phyloP scores from a whole-genome alignment of 2,797 vertebrate genomes.

The Melanotaenia parkinsoni region DNA sequence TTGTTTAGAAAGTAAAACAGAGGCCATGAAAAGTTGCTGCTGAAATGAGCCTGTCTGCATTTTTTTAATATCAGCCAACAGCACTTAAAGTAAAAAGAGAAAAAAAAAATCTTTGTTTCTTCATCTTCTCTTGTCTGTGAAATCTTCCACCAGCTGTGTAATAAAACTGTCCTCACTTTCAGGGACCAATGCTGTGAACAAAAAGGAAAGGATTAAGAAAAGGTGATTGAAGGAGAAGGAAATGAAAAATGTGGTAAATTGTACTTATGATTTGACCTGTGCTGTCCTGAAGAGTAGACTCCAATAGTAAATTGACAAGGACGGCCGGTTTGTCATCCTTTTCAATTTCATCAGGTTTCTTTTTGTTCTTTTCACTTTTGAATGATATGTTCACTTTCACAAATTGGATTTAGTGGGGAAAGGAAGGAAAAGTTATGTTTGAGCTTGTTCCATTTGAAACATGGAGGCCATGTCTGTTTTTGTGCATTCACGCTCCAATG shows the following conservation, averaged over 20 bases:
- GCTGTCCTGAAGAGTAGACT: slow-evolving; percentile 1
- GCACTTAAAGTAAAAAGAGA: background rate
- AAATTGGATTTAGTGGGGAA: no score
- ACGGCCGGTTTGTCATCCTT: background rate
- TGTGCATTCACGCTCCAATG: no score
- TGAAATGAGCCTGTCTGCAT: slow-evolving; percentile 19
- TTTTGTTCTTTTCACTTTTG: background rate
- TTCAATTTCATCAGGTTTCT: background rate
- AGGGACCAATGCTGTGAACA: slow-evolving; percentile 11
- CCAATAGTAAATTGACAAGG: background rate
- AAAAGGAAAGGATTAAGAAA: slow-evolving; percentile 5
- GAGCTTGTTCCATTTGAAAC: no score
- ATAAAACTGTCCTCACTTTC: slow-evolving; percentile 15
- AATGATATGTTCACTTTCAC: no score
- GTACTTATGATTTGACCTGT: background rate
- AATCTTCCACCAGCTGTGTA: slow-evolving; percentile 1
- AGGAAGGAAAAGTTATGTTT: no score
- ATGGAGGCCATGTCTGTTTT: no score
- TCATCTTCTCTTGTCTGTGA: slow-evolving; percentile 6
- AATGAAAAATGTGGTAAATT: background rate
- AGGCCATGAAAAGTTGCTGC: background rate
- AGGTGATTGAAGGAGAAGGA: background rate
- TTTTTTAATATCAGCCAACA: background rate
- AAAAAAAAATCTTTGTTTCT: background rate
- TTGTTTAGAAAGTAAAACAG: background rate